phyloP scores from a whole-genome alignment of 2,113 vertebrate genomes.

The Chascanopsetta lugubris region DNA sequence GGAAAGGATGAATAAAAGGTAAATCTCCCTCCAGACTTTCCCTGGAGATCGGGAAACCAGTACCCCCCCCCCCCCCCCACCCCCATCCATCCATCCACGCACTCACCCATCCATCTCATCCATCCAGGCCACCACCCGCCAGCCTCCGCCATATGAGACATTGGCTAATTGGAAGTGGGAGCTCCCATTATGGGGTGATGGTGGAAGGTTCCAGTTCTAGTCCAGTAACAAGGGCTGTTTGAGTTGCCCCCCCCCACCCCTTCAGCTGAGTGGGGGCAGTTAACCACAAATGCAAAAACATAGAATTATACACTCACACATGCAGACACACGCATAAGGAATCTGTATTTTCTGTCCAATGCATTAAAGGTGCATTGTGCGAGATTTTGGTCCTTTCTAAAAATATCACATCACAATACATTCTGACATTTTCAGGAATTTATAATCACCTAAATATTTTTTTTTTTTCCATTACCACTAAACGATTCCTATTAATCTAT shows the following conservation, averaged over 20 bases:
- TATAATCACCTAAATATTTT: too few species aligned
- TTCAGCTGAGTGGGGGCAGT: slow-evolving; percentile 24
- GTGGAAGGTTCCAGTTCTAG: slow-evolving; percentile 65
- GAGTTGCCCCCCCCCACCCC: slow-evolving; percentile 36
- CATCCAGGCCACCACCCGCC: slow-evolving; percentile 57
- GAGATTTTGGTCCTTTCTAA: too few species aligned
- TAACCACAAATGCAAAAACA: slow-evolving; percentile 34
- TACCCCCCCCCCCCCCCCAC: too few species aligned
- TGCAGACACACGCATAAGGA: slow-evolving; percentile 6
- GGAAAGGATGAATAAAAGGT: slow-evolving; percentile 28
- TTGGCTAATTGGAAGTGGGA: slow-evolving; percentile 68
- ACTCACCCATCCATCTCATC: slow-evolving; percentile 48
- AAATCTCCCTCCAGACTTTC: slow-evolving; percentile 43
- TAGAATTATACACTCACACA: slow-evolving; percentile 28
- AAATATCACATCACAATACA: too few species aligned
- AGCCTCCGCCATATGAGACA: slow-evolving; percentile 44
- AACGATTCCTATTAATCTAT: too few species aligned
- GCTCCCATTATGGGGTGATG: slow-evolving; percentile 69
- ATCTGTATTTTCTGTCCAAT: background rate
- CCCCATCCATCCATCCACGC: slow-evolving; percentile 53
- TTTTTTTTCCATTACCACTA: too few species aligned
- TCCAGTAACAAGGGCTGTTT: slow-evolving; percentile 60
- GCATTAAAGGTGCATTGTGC: too few species aligned
- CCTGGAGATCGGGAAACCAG: slow-evolving; percentile 17
- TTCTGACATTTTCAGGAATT: too few species aligned